Evolutionary conservation across 2,888 invertebrate genomes (phyloP).

Genomic region (Acleris holmiana): DNA sequence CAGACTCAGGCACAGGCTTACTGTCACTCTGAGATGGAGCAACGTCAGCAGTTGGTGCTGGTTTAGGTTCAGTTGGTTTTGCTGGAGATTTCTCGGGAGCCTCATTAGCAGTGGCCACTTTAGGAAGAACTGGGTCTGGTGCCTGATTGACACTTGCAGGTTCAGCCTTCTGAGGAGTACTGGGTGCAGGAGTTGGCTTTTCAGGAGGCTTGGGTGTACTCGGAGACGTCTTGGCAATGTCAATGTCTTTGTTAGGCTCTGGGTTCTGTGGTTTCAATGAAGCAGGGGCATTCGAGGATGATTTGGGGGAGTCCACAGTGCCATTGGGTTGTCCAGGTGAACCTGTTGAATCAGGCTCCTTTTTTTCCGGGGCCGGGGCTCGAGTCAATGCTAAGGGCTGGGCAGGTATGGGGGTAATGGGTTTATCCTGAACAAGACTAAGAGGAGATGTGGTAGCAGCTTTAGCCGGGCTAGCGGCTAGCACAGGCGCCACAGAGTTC

Average conservation of each 20-base stretch:
- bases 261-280: constrained; percentile 69
- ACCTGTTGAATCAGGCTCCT: constrained; percentile 70
- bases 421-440: constrained; percentile 76
- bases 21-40: constrained; percentile 72
- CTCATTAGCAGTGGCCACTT: constrained; percentile 71
- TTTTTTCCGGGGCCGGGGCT: constrained; percentile 77
- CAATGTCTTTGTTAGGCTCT: constrained; percentile 72
- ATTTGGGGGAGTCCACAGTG: constrained; percentile 72
- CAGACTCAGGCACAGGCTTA: constrained; percentile 72
- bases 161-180: constrained; percentile 69
- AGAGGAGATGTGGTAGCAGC: constrained; percentile 67
- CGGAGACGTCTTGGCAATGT: constrained; percentile 75
- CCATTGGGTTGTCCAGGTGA: constrained; percentile 64
- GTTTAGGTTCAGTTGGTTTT: constrained; percentile 70
- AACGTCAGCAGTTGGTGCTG: constrained; percentile 69
- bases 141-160: constrained; percentile 53
- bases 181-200: constrained; percentile 59
- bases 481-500: constrained; percentile 64
- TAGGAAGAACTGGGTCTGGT: constrained; percentile 64
- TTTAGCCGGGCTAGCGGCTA: constrained; percentile 68
- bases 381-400: constrained; percentile 76
- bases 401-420: constrained; percentile 46
- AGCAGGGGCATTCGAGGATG: constrained; percentile 61
- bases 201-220: constrained; percentile 79
- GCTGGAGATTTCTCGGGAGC: constrained; percentile 69